These are phyloP conservation scores for Leucoraja ocellata DNA, from an alignment of 2,797 vertebrate species.

Conservation along the genomic window DNA sequence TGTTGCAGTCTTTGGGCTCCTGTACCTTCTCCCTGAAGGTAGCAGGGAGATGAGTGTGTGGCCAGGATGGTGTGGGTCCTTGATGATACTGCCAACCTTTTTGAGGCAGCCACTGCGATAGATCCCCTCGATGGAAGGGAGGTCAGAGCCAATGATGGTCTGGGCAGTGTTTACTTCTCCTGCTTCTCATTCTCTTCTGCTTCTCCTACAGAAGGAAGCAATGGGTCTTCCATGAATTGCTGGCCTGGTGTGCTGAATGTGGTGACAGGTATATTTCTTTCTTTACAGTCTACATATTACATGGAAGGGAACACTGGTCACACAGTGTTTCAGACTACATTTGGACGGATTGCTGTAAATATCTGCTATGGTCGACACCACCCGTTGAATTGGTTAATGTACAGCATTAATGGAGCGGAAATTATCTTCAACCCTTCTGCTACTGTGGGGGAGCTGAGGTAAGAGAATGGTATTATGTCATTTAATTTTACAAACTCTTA, in stretches of 20 bases:
- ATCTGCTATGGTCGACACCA: slow-evolving; percentile 95
- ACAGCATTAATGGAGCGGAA: slow-evolving; percentile 84
- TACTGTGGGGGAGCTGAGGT: slow-evolving; percentile 85
- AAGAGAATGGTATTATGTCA: background rate
- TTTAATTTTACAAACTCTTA: background rate
- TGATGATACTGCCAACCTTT: no score
- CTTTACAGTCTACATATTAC: slow-evolving; percentile 81
- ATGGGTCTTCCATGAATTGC: background rate
- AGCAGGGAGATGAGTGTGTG: no score
- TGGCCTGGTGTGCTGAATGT: background rate
- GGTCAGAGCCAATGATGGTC: no score
- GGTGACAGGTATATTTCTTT: background rate
- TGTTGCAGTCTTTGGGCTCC: no score
- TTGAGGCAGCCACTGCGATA: no score
- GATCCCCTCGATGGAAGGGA: no score
- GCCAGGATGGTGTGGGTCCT: no score
- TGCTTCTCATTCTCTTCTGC: no score
- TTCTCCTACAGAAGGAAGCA: background rate
- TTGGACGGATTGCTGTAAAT: slow-evolving; percentile 83
- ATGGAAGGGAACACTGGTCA: slow-evolving; percentile 91
- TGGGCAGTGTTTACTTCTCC: no score
- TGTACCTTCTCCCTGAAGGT: no score
- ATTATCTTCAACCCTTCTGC: slow-evolving; percentile 96
- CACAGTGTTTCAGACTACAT: slow-evolving; percentile 85
- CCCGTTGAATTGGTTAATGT: slow-evolving; percentile 96